Base-by-base conservation (phyloP, 2,113 vertebrate genomes). In the Spea bombifrons region DNA sequence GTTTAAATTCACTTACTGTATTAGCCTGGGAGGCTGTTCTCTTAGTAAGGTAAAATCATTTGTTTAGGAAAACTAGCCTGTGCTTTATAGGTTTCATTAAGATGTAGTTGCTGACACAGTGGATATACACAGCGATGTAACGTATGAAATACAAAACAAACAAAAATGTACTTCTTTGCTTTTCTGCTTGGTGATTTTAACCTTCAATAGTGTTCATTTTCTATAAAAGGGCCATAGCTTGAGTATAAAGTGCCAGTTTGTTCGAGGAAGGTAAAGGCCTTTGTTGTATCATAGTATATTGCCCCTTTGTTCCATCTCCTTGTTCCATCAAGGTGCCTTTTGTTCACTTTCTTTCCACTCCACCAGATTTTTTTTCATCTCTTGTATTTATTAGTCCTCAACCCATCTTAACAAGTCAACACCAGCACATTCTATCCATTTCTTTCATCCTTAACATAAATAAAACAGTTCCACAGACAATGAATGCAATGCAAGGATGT, bases 391-490 rank as follows among this genome's bases (percentile, higher is more conserved):
- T 66, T 65, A 44, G 17, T 66, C 47, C 61, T 0, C 7, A 45
- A 50, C 13, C 48, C 44, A 17, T 46, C n/a, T 68, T 68, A 76
- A 76, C 52, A 46, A 76, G 68, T 59, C 50, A 68, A 15, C 44
- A 76, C 65, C 47, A 16, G 30, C 7, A n/a, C 15, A 15, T 48
- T 59, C 7, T 17, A 55, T 68, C 16, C 5, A 4, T 30, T 64
- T 7, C 4, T 17, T 17, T 8, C 4, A 64, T 61, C 15, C 13
- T 61, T 61, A 5, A 61, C 1, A 7, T 52, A 52, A 13, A 4
- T 13, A 64, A 64, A 64, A 64, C 4, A 64, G 30, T 30, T 64
- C n/a, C 17, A 64, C n/a, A 64, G 61, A 2, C 5, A 64, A 30
- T 64, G 15, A 59, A 59, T 59, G 15, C 30, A 30, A 30, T 30